phyloP scores from a whole-genome alignment of 2,113 vertebrate species.

The Plestiodon gilberti region DNA sequence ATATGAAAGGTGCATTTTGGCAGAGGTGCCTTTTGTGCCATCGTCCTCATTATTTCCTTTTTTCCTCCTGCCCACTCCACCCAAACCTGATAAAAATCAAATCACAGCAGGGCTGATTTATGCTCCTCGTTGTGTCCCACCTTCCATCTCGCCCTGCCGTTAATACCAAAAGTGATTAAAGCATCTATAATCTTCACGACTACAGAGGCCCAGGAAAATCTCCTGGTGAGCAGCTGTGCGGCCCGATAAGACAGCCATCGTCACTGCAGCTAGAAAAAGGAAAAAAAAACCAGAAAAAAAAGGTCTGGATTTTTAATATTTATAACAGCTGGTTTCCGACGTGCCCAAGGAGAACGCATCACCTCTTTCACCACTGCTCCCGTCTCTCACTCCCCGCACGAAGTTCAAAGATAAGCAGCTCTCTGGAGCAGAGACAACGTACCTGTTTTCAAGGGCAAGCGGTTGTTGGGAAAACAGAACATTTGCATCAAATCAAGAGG shows the following conservation, averaged over 20 bases:
- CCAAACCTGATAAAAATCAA: conserved; percentile 58
- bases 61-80: background rate
- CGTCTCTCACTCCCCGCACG: too few species aligned
- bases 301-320: background rate
- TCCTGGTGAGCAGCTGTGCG: background rate
- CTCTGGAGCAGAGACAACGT: background rate
- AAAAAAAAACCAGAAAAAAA: too few species aligned
- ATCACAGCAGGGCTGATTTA: conserved; percentile 62
- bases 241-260: background rate
- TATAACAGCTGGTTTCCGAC: background rate
- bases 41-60: background rate
- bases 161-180: conserved; percentile 6
- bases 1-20: conserved; percentile 1
- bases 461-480: too few species aligned
- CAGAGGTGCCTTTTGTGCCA: conserved; percentile 11
- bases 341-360: background rate
- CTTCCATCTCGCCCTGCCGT: conserved; percentile 52
- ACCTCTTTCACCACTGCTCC: background rate
- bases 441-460: background rate
- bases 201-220: background rate
- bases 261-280: background rate
- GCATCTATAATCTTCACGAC: conserved; percentile 11
- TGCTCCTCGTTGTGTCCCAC: conserved; percentile 24
- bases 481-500: too few species aligned
- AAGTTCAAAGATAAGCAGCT: background rate